phyloP scores from a whole-genome alignment of 2,797 vertebrate genomes.

The Cryptoprocta ferox region DNA sequence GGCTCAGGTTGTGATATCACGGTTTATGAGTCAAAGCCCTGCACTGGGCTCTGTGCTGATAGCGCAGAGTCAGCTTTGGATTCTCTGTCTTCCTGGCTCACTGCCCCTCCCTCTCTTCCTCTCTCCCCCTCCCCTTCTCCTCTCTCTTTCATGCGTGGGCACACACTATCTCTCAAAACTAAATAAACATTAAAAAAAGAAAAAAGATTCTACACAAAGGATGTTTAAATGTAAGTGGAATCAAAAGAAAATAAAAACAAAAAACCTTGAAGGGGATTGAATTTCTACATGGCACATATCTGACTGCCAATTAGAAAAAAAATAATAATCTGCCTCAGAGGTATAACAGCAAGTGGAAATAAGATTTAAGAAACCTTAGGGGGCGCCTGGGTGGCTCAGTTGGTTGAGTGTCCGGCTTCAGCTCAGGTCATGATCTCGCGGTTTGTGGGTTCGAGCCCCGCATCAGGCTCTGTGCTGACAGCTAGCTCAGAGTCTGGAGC shows the following conservation, averaged over 20 bases:
- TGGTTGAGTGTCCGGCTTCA: no score
- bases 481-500: no score
- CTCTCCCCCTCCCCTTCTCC: no score
- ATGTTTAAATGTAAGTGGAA: slow-evolving; percentile 42
- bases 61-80: background rate
- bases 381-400: no score
- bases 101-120: no score
- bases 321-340: background rate
- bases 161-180: background rate
- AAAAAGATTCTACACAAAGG: slow-evolving; percentile 1
- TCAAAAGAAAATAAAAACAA: slow-evolving; percentile 27
- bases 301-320: background rate
- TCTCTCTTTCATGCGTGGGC: no score
- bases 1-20: no score
- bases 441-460: no score
- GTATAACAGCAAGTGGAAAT: background rate
- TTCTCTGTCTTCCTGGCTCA: background rate
- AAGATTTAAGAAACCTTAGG: background rate
- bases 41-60: background rate
- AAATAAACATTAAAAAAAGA: background rate
- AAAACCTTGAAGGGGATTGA: slow-evolving; percentile 18
- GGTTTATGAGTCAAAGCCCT: background rate
- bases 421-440: no score
- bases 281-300: slow-evolving; percentile 16
- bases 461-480: no score